Evolutionary conservation across 1,140 invertebrate genomes (phyloP).

Genomic region (Nebria ingens): DNA sequence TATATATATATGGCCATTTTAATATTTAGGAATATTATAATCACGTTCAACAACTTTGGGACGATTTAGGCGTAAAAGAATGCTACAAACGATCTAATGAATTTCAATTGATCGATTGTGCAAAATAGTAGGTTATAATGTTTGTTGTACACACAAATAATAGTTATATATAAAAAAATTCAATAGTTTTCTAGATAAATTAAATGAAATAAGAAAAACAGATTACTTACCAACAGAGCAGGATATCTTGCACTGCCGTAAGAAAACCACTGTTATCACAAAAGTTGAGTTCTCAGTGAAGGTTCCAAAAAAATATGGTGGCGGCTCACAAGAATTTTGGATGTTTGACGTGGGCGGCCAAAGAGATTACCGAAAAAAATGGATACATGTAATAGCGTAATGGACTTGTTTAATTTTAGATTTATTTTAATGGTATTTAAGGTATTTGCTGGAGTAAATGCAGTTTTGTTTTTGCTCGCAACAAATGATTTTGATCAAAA

Average conservation of each 20-base stretch:
- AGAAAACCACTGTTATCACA: conserved; percentile 57
- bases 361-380: conserved; percentile 69
- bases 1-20: not conserved
- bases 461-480: conserved; percentile 67
- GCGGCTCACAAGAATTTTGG: conserved; percentile 55
- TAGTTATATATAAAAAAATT: conserved; percentile 12
- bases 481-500: conserved; percentile 68
- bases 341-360: conserved; percentile 77
- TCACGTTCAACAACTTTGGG: conserved; percentile 49
- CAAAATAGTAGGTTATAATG: conserved; percentile 56
- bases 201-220: conserved; percentile 44
- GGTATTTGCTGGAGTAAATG: conserved; percentile 72
- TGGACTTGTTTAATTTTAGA: conserved; percentile 14
- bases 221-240: conserved; percentile 55
- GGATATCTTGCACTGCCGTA: conserved; percentile 59
- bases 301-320: conserved; percentile 54
- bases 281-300: conserved; percentile 62
- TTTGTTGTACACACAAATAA: conserved; percentile 17
- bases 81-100: conserved; percentile 63
- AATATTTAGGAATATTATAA: conserved; percentile 54
- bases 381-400: conserved; percentile 53
- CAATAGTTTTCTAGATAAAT: conserved; percentile 53
- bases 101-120: conserved; percentile 70
- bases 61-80: conserved; percentile 54
- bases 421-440: conserved; percentile 32